Percentiles rank a stretch among this genome's conserved stretches.
Evolutionary conservation across 2,888 invertebrate genomes (phyloP).

Genomic region (Leptinotarsa haldemani): DNA sequence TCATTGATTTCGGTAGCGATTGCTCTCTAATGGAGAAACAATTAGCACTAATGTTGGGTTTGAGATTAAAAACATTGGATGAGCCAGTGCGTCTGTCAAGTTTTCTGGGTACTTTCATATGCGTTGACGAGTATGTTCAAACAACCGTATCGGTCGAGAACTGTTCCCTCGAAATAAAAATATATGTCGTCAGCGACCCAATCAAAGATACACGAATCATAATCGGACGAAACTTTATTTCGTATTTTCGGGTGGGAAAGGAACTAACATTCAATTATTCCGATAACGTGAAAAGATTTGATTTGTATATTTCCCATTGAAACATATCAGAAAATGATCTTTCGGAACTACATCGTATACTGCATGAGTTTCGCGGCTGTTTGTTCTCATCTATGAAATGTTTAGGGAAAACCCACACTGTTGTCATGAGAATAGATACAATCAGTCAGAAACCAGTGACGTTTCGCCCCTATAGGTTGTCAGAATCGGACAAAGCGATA

Average conservation of each 20-base stretch:
- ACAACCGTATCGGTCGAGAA: neutral
- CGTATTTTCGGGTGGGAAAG: slow-evolving; percentile 13
- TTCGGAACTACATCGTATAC: neutral
- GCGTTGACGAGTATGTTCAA: slow-evolving; percentile 3
- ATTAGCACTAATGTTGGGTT: slow-evolving; percentile 6
- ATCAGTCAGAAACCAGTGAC: slow-evolving; percentile 4
- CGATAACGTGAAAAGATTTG: slow-evolving; percentile 8
- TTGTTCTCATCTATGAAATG: slow-evolving; percentile 11
- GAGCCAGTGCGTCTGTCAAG: slow-evolving; percentile 2
- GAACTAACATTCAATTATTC: slow-evolving; percentile 21
- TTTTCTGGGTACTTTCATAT: slow-evolving; percentile 8
- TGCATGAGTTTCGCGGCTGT: slow-evolving; percentile 1
- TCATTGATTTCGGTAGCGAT: slow-evolving; percentile 23
- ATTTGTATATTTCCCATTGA: neutral
- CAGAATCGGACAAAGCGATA: slow-evolving; percentile 26
- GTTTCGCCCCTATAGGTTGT: slow-evolving; percentile 21
- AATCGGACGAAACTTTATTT: slow-evolving; percentile 23
- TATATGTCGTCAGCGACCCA: neutral
- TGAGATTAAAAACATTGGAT: slow-evolving; percentile 3
- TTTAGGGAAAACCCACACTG: slow-evolving; percentile 18
- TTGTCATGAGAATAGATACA: slow-evolving; percentile 16
- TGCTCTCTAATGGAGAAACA: slow-evolving; percentile 14
- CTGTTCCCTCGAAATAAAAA: slow-evolving; percentile 3
- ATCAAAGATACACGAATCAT: slow-evolving; percentile 13
- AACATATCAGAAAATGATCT: slow-evolving; percentile 18